Conservation (phyloP, 2,888 invertebrate species). For the Yponomeuta cagnagella region DNA sequence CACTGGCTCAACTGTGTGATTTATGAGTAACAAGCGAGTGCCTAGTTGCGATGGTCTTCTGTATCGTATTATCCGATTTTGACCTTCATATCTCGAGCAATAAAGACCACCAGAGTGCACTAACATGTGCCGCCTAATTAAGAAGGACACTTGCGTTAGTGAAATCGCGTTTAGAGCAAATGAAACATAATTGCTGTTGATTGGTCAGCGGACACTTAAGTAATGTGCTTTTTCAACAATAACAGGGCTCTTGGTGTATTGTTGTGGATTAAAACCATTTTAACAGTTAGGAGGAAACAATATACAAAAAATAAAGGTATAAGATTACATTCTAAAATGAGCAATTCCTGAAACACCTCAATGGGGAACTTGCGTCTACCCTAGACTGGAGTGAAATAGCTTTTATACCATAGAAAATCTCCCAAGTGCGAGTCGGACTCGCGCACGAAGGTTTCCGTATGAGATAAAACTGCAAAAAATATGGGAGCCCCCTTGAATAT, state of each 20-base stretch:
- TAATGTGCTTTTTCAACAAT: conserved; percentile 28
- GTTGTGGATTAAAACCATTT: conserved; percentile 14
- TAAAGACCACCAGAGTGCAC: background rate
- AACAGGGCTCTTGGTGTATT: background rate
- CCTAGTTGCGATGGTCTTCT: background rate
- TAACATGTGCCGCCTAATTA: background rate
- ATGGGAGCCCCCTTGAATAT: no score
- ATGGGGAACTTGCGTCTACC: no score
- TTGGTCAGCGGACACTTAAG: conserved; percentile 33
- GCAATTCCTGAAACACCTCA: no score
- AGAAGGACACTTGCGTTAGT: conserved; percentile 26
- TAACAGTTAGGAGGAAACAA: conserved; percentile 15
- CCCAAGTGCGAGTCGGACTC: no score
- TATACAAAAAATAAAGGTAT: background rate
- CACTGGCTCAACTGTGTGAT: conserved; percentile 61
- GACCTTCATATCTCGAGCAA: background rate
- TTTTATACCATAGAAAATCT: no score
- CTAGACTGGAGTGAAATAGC: no score
- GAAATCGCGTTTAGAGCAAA: conserved; percentile 52
- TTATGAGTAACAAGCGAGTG: conserved; percentile 37
- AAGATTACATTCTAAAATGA: no score
- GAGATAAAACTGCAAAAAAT: no score
- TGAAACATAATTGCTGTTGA: conserved; percentile 53
- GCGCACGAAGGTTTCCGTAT: no score
- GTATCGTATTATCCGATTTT: background rate